Conservation (phyloP, 2,113 vertebrate genomes). For the Tragulus kanchil region DNA sequence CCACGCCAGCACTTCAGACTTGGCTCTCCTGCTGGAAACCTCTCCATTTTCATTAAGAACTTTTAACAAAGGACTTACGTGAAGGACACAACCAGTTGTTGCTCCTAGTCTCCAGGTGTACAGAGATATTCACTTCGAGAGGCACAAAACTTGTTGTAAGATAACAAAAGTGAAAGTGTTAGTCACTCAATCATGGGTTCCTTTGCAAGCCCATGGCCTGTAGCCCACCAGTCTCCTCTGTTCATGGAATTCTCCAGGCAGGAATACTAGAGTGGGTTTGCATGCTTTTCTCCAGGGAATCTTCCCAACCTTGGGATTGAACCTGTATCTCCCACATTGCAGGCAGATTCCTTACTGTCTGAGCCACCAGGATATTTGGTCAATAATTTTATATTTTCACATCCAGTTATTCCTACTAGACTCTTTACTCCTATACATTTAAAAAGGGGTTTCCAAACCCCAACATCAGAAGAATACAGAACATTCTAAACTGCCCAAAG, state of each 20-base stretch:
- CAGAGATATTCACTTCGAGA: background rate
- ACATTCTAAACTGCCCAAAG: background rate
- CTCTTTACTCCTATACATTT: background rate
- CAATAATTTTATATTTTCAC: constrained; percentile 41
- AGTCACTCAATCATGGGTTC: background rate
- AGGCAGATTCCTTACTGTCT: background rate
- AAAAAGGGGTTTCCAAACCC: background rate
- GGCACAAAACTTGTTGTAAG: background rate
- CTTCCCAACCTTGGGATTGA: background rate
- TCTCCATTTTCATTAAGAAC: background rate
- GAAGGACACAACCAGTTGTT: background rate
- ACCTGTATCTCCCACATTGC: background rate
- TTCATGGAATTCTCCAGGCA: background rate
- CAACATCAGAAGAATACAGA: background rate
- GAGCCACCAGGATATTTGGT: background rate
- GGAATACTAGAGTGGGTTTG: background rate
- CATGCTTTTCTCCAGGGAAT: background rate
- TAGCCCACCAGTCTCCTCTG: background rate
- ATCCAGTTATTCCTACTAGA: background rate
- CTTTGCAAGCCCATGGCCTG: background rate
- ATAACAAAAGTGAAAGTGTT: background rate
- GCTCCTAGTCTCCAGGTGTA: background rate
- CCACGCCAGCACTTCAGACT: background rate
- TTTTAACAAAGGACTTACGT: background rate
- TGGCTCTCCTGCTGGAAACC: background rate